A percentile compares a stretch with the other conserved stretches of the same genome.
These are phyloP conservation scores for Arctia plantaginis DNA, from an alignment of 2,888 invertebrate species.

Conservation along the genomic window DNA sequence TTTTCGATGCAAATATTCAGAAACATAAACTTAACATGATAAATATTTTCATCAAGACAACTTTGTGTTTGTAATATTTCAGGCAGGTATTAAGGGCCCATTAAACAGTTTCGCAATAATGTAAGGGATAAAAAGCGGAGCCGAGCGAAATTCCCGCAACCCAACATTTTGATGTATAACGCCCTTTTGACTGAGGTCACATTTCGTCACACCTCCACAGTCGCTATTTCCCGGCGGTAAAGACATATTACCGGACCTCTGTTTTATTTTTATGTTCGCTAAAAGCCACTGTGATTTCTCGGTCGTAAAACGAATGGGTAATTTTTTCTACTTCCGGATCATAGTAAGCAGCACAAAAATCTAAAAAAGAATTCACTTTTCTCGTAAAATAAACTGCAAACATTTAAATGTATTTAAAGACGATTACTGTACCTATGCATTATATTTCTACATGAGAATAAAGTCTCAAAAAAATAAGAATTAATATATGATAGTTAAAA, in stretches of 20 bases:
- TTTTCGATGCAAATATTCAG: constrained; percentile 63
- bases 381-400: too few species aligned
- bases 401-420: too few species aligned
- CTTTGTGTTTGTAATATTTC: constrained; percentile 45
- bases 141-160: constrained; percentile 36
- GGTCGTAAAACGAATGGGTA: constrained; percentile 17
- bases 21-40: constrained; percentile 61
- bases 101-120: constrained; percentile 53
- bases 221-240: constrained; percentile 55
- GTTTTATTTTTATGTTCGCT: constrained; percentile 49
- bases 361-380: background rate
- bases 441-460: too few species aligned
- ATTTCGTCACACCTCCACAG: constrained; percentile 56
- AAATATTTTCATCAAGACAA: constrained; percentile 62
- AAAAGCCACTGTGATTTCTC: constrained; percentile 46
- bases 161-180: constrained; percentile 56
- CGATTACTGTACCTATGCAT: too few species aligned
- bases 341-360: background rate
- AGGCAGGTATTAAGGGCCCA: constrained; percentile 45
- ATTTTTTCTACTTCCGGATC: constrained; percentile 1
- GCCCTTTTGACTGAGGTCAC: constrained; percentile 59
- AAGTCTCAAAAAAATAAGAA: too few species aligned
- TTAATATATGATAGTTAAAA: too few species aligned
- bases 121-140: constrained; percentile 48
- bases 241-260: constrained; percentile 51